phyloP scores from a whole-genome alignment of 2,113 vertebrate genomes.

The Tragelaphus scriptus region DNA sequence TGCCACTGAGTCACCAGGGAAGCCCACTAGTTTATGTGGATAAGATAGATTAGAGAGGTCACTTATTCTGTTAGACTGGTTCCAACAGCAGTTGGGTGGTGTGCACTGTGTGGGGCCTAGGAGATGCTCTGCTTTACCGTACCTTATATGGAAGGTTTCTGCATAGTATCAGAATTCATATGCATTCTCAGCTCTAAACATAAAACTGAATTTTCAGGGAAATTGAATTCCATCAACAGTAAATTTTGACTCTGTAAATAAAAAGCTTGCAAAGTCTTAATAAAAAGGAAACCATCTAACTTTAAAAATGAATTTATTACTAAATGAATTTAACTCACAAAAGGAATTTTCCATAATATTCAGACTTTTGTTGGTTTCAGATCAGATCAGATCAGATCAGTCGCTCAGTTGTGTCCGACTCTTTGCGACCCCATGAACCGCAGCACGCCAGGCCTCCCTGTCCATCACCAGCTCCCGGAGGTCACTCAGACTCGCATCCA shows the following conservation, averaged over 20 bases:
- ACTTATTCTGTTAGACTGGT: not conserved
- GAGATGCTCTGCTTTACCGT: not conserved
- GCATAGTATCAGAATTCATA: not conserved
- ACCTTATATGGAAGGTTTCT: not conserved
- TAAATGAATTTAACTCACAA: conserved; percentile 46
- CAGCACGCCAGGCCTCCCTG: no score
- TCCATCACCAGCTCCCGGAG: no score
- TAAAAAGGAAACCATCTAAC: not conserved
- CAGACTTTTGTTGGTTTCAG: conserved; percentile 30
- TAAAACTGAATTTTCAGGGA: not conserved
- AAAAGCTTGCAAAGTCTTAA: not conserved
- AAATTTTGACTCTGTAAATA: not conserved
- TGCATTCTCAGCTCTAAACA: not conserved
- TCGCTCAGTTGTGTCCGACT: no score
- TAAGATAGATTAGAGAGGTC: not conserved
- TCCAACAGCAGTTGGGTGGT: not conserved
- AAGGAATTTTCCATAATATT: conserved; percentile 21
- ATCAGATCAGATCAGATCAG: no score
- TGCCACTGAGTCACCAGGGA: not conserved
- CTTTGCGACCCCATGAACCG: no score
- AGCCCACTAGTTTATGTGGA: not conserved
- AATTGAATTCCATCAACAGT: not conserved
- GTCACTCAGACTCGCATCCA: no score
- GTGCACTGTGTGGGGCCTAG: not conserved
- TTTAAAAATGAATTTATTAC: conserved; percentile 29